phyloP scores from a whole-genome alignment of 1,140 invertebrate species.

The Zeugodacus cucurbitae region DNA sequence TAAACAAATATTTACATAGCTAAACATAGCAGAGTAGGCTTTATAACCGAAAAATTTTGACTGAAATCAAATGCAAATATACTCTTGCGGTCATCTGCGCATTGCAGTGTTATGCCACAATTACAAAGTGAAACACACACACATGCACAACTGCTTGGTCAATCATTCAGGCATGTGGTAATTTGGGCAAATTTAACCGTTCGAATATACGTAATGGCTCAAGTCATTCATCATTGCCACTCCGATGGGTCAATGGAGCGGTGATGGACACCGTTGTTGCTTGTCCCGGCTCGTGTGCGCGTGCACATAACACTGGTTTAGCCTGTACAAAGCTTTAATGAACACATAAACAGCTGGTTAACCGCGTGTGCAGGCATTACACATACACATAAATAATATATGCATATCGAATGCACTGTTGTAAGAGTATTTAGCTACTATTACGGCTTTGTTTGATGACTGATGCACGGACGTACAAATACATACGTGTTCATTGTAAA shows the following conservation, averaged over 20 bases:
- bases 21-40: not conserved
- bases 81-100: not conserved
- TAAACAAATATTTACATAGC: not conserved
- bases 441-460: too few relatives aligned
- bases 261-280: not conserved
- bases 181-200: conserved; percentile 1
- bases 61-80: not conserved
- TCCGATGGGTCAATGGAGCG: not conserved
- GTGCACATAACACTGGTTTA: not conserved
- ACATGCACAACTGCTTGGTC: not conserved
- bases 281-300: too few relatives aligned
- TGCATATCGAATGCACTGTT: not conserved
- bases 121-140: not conserved
- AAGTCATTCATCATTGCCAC: not conserved
- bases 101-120: not conserved
- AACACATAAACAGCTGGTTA: not conserved
- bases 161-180: not conserved
- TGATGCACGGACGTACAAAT: too few relatives aligned
- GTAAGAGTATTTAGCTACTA: not conserved
- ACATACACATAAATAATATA: not conserved
- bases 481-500: too few relatives aligned
- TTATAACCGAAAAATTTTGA: not conserved
- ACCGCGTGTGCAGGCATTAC: not conserved
- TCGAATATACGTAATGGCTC: not conserved
- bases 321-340: not conserved